These are phyloP conservation scores for Chloropsis hardwickii DNA, from an alignment of 2,113 vertebrate species.

Conservation along the genomic window DNA sequence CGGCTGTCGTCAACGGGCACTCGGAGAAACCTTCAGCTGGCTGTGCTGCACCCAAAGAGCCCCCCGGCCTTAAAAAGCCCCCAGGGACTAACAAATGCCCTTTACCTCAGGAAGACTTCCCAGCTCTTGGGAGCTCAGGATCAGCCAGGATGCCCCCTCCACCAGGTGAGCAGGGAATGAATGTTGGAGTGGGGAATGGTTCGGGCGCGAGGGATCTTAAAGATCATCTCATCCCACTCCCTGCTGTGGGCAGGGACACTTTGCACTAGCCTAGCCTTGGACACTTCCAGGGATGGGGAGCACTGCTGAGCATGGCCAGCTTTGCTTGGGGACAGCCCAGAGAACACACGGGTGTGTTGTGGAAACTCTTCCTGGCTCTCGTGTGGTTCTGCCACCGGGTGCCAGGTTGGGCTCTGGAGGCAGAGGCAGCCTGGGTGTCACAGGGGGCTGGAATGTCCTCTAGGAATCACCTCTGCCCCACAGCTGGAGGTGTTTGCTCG, in stretches of 20 bases:
- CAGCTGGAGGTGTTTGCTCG: background rate
- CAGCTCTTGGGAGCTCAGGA: slow-evolving; percentile 80
- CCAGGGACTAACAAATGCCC: slow-evolving; percentile 60
- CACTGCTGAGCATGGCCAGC: fast-evolving
- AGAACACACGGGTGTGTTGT: fast-evolving
- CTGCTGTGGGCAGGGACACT: background rate
- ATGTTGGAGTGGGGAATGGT: fast-evolving
- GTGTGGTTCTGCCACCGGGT: fast-evolving
- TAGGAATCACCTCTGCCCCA: background rate
- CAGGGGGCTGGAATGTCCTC: background rate
- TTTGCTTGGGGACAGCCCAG: background rate
- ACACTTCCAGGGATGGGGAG: background rate
- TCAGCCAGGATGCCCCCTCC: slow-evolving; percentile 88
- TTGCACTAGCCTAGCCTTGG: background rate
- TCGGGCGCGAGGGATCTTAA: background rate
- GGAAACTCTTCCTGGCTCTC: background rate
- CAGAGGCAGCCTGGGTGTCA: background rate
- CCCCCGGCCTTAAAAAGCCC: slow-evolving; percentile 70
- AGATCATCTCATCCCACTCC: background rate
- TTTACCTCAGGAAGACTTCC: slow-evolving; percentile 88
- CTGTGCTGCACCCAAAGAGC: slow-evolving; percentile 64
- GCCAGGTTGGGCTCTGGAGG: background rate
- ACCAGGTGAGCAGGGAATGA: slow-evolving; percentile 80
- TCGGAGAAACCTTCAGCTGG: slow-evolving; percentile 61
- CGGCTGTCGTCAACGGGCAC: slow-evolving; percentile 75